phyloP scores from a whole-genome alignment of 2,797 vertebrate species.

The Catostomus latipinnis region DNA sequence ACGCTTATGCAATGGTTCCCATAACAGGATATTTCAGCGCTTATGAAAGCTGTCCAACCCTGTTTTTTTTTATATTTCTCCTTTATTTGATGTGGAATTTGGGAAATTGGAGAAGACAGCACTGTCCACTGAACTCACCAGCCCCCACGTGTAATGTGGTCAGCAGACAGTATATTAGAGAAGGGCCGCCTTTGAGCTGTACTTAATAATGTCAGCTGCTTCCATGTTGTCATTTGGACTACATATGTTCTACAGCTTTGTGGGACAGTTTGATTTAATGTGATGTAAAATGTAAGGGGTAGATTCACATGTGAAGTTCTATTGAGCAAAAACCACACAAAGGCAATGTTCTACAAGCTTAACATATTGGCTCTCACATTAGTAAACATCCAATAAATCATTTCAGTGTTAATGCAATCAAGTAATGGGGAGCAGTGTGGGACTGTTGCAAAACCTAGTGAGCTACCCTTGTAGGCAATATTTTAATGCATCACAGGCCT shows the following conservation, averaged over 20 bases:
- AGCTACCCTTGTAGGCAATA: neutral
- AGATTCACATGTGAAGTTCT: conserved; percentile 29
- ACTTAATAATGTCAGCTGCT: conserved; percentile 53
- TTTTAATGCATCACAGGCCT: no score
- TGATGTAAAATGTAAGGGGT: neutral
- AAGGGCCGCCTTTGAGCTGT: conserved; percentile 45
- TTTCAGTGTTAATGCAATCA: neutral
- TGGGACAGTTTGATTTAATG: conserved; percentile 41
- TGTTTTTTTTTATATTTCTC: neutral
- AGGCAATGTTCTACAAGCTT: conserved; percentile 1
- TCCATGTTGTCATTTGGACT: conserved; percentile 54
- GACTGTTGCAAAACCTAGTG: no score
- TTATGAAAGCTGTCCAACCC: conserved; percentile 31
- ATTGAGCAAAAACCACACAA: conserved; percentile 16
- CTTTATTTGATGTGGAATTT: conserved; percentile 25
- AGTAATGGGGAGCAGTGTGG: neutral
- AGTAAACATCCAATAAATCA: conserved; percentile 14
- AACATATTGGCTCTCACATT: conserved; percentile 17
- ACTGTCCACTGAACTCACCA: conserved; percentile 22
- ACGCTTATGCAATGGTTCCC: conserved; percentile 28
- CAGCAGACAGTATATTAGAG: conserved; percentile 61
- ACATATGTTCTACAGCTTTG: conserved; percentile 55
- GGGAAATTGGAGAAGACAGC: conserved; percentile 28
- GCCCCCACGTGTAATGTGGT: conserved; percentile 41
- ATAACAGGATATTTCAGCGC: conserved; percentile 46